Base-by-base conservation (phyloP, 2,888 invertebrate species). In the Beris chalybata region DNA sequence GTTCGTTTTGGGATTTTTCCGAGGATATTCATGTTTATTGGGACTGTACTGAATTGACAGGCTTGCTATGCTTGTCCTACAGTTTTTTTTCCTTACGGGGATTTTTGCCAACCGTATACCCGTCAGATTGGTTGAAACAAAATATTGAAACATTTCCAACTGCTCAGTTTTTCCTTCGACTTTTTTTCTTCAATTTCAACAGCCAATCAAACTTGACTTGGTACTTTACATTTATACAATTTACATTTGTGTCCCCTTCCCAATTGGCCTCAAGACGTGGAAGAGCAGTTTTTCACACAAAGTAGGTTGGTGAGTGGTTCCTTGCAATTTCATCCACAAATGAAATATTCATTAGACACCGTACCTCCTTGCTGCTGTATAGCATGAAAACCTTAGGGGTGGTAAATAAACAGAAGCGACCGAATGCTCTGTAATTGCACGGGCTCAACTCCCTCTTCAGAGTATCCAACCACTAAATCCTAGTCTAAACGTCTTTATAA, bases 321-420 rank as follows among this genome's bases (percentile, higher is more conserved):
- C 52, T 43, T 52, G 52, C 43, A 61, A 64, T 55, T 64, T 66
- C 53, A 58, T 57, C 64, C 72, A 69, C 69, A 72, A 75, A 74
- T 75, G 74, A 75, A 75, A 75, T 74, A 75, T 75, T 75, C 75
- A 74, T 75, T 75, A 75, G 73, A 73, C 32, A 38, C 38, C 30
- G 61, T 7, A 38, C 71, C 69, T 70, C 70, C 69, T 65, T 71
- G 66, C 66, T 69, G 69, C 67, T 70, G 68, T 5, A 9, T 38
- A 4, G 38, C 1, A 7, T 52, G 50, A 22, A 50, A 61, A 52
- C 43, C 38, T 52, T 11, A n/a, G 22, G 32, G 11, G 52, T 61
- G 15, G 61, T 38, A 61, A 61, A 61, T 61, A 61, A 61, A 61
- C 61, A 61, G 32, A 38, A 61, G 32, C 52, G 32, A 52, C 30